Evolutionary conservation across 2,888 invertebrate species (phyloP).

Genomic region (Buathra laborator): DNA sequence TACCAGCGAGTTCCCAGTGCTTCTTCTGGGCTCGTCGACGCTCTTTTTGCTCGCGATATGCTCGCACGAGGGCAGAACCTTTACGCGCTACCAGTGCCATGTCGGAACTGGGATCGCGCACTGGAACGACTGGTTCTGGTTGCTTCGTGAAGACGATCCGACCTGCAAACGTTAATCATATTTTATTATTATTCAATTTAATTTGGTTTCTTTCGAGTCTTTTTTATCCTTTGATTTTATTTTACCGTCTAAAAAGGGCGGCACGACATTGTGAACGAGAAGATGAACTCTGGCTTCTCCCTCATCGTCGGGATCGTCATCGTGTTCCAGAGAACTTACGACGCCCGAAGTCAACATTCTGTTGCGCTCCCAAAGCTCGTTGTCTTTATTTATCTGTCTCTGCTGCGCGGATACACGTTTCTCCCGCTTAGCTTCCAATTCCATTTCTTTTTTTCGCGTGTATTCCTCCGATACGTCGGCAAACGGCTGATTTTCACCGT

Average conservation of each 20-base stretch:
- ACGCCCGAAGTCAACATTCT: conserved; percentile 98
- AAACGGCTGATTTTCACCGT: conserved; percentile 98
- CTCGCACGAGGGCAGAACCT: conserved; percentile 95
- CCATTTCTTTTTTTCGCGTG: conserved; percentile 96
- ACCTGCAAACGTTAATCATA: conserved; percentile 69
- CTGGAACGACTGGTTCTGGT: conserved; percentile 99
- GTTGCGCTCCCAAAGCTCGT: conserved; percentile 99
- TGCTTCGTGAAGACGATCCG: conserved; percentile 99
- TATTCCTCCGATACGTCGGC: conserved; percentile 96
- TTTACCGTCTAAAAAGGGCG: conserved; percentile 98
- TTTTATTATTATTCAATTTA: background rate
- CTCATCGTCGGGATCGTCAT: conserved; percentile 98
- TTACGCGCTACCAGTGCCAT: conserved; percentile 98
- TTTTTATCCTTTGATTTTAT: background rate
- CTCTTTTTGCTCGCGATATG: conserved; percentile 98
- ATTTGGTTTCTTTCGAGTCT: background rate
- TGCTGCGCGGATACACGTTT: conserved; percentile 98
- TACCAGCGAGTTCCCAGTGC: conserved; percentile 99
- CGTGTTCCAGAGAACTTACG: conserved; percentile 94
- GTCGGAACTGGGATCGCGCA: conserved; percentile 97
- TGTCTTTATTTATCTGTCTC: conserved; percentile 98
- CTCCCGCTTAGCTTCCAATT: conserved; percentile 95
- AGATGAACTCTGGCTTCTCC: conserved; percentile 97
- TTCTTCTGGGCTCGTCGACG: conserved; percentile 98
- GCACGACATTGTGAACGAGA: conserved; percentile 98